These are phyloP conservation scores for Graptemys geographica DNA, from an alignment of 2,797 vertebrate genomes.

Conservation along the genomic window DNA sequence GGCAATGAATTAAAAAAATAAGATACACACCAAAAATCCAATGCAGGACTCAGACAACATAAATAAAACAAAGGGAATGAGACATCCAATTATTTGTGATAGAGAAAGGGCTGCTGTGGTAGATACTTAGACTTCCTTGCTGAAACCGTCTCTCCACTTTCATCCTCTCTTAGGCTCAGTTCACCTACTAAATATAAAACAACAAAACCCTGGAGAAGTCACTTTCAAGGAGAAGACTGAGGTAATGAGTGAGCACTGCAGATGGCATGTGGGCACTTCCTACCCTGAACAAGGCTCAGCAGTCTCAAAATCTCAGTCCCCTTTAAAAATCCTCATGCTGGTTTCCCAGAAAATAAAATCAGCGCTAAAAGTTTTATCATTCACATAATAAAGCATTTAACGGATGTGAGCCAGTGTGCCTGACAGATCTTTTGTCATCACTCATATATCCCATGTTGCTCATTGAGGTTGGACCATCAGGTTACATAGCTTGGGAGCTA, in stretches of 20 bases:
- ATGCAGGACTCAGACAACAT: background rate
- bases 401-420: background rate
- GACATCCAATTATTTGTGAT: conserved; percentile 32
- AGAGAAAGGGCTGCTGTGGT: conserved; percentile 22
- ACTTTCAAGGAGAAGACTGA: background rate
- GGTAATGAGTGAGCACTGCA: background rate
- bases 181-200: background rate
- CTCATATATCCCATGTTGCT: background rate
- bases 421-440: background rate
- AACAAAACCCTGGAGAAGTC: background rate
- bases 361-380: background rate
- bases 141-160: background rate
- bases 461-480: background rate
- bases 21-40: background rate
- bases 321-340: background rate
- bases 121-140: background rate
- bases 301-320: conserved; percentile 2
- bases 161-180: background rate
- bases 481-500: background rate
- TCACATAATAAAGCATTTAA: background rate
- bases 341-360: background rate
- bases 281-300: background rate
- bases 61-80: conserved; percentile 18
- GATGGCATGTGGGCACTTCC: background rate
- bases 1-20: background rate